Evolutionary conservation across 2,113 vertebrate species (phyloP).

Genomic region (Bothrops jararaca): DNA sequence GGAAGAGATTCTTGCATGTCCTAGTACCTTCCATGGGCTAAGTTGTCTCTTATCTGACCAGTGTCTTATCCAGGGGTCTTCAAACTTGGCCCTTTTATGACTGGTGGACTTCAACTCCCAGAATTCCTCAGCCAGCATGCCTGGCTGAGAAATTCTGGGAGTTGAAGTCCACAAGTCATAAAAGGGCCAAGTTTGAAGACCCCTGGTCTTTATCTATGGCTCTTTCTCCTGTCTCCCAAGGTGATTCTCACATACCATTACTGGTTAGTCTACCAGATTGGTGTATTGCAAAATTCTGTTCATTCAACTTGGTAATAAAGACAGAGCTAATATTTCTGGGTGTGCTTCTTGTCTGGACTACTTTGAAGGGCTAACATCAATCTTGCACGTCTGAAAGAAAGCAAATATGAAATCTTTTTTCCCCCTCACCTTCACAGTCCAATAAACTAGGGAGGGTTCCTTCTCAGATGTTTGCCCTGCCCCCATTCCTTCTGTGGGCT

Average conservation of each 20-base stretch:
- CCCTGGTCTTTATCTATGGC: not conserved
- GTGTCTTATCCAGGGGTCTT: too few relatives aligned
- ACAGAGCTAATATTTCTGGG: not conserved
- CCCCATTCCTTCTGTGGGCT: not conserved
- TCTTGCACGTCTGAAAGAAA: not conserved
- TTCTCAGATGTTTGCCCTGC: not conserved
- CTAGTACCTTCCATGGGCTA: not conserved
- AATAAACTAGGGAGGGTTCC: not conserved
- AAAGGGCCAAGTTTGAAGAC: too few relatives aligned
- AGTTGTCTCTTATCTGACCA: not conserved
- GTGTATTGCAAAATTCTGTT: too few relatives aligned
- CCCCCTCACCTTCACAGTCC: not conserved
- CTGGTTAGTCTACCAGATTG: too few relatives aligned
- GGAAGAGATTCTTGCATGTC: not conserved
- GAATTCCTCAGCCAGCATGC: too few relatives aligned
- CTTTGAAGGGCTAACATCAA: not conserved
- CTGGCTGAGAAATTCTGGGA: too few relatives aligned
- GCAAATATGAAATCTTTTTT: not conserved
- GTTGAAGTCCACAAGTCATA: too few relatives aligned
- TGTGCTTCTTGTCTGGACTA: too few relatives aligned
- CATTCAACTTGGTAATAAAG: not conserved
- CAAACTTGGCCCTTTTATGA: too few relatives aligned
- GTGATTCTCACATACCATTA: not conserved
- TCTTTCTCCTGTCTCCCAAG: not conserved
- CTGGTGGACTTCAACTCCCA: too few relatives aligned